phyloP scores from a whole-genome alignment of 2,113 vertebrate genomes.

The Elachura formosa region DNA sequence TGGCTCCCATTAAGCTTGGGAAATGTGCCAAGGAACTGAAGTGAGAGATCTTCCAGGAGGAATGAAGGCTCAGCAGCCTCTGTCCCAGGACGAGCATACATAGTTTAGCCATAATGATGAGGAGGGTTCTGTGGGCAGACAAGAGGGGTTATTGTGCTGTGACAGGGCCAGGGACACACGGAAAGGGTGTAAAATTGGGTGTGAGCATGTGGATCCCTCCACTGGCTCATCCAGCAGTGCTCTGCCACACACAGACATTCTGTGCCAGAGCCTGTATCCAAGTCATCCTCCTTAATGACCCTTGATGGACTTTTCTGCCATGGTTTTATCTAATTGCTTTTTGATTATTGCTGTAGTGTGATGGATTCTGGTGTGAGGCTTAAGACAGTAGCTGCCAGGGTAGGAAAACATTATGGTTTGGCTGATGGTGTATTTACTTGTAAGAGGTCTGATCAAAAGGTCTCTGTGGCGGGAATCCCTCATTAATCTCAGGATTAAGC shows the following conservation, averaged over 20 bases:
- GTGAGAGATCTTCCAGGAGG: not conserved
- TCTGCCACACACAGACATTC: not conserved
- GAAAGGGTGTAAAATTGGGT: not conserved
- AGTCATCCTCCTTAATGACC: slow-evolving; percentile 20
- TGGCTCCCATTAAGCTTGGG: not conserved
- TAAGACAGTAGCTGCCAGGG: not conserved
- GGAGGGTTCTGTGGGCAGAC: not conserved
- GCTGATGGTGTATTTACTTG: not conserved
- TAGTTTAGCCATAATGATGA: not conserved
- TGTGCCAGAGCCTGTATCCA: slow-evolving; percentile 10
- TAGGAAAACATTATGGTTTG: slow-evolving; percentile 7
- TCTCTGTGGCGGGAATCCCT: not conserved
- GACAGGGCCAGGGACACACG: not conserved
- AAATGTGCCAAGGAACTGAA: not conserved
- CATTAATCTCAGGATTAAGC: slow-evolving; percentile 29
- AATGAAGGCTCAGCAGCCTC: not conserved
- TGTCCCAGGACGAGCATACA: not conserved
- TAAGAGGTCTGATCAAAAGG: not conserved
- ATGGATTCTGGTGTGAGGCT: slow-evolving; percentile 15
- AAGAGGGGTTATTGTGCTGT: accelerated
- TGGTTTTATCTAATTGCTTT: slow-evolving; percentile 14
- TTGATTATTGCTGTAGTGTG: slow-evolving; percentile 8
- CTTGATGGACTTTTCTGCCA: slow-evolving; percentile 35
- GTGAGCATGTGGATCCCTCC: not conserved
- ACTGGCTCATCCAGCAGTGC: accelerated